phyloP scores from a whole-genome alignment of 2,797 vertebrate genomes.

The Discoglossus pictus region DNA sequence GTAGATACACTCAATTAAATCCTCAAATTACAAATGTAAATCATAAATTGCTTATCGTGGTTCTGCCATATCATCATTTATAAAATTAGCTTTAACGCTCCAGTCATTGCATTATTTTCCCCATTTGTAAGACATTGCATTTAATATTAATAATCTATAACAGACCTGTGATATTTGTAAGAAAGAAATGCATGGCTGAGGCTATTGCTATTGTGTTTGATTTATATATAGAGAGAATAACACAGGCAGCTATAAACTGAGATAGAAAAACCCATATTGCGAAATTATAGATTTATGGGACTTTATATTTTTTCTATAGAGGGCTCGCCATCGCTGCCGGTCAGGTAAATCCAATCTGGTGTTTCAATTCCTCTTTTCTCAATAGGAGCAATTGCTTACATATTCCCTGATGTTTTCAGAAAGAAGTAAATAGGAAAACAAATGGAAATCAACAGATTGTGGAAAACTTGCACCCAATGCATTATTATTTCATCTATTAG shows the following conservation, averaged over 20 bases:
- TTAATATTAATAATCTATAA: not conserved
- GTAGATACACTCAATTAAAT: slow-evolving; percentile 15
- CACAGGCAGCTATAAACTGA: not conserved
- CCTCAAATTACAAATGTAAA: slow-evolving; percentile 3
- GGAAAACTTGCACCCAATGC: no score
- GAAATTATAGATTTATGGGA: slow-evolving; percentile 25
- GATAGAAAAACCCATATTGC: not conserved
- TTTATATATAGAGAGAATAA: not conserved
- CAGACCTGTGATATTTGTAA: not conserved
- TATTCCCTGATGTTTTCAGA: not conserved
- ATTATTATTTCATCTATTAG: no score
- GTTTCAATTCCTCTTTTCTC: slow-evolving; percentile 13
- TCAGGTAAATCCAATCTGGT: slow-evolving; percentile 5
- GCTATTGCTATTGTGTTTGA: not conserved
- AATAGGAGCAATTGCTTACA: slow-evolving; percentile 27
- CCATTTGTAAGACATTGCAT: no score
- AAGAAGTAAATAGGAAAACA: slow-evolving; percentile 15
- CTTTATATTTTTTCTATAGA: not conserved
- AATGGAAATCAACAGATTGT: no score
- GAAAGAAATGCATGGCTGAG: not conserved
- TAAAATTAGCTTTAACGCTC: no score
- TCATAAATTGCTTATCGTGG: not conserved
- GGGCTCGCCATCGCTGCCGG: slow-evolving; percentile 11
- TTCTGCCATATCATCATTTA: not conserved
- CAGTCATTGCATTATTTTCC: no score